These are phyloP conservation scores for Drosophila micromelanica DNA, from an alignment of 1,140 invertebrate genomes.

Conservation along the genomic window DNA sequence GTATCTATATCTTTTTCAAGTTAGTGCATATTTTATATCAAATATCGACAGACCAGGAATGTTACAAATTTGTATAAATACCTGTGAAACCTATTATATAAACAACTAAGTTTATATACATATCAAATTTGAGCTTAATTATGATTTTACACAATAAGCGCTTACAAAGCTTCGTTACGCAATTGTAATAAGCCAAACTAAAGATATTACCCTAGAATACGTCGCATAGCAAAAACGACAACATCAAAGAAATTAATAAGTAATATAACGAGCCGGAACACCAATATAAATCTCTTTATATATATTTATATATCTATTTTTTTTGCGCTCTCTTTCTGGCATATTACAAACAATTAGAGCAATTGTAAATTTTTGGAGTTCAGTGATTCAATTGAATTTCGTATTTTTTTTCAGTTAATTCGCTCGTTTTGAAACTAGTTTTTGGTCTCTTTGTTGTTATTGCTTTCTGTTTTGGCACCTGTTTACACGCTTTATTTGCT, in stretches of 20 bases:
- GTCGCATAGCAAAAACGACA: slow-evolving; percentile 11
- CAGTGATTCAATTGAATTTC: slow-evolving; percentile 44
- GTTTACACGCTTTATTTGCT: slow-evolving; percentile 62
- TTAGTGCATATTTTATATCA: no score
- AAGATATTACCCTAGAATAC: neutral
- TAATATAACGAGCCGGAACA: slow-evolving; percentile 40
- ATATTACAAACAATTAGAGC: slow-evolving; percentile 74
- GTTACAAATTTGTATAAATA: no score
- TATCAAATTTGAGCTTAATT: slow-evolving; percentile 7
- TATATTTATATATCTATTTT: no score
- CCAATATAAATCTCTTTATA: slow-evolving; percentile 15
- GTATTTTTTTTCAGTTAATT: slow-evolving; percentile 20
- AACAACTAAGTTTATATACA: no score
- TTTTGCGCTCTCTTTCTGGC: slow-evolving; percentile 23
- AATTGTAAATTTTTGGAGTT: slow-evolving; percentile 31
- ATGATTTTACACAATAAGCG: slow-evolving; percentile 2
- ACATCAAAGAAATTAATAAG: slow-evolving; percentile 18
- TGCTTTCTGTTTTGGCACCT: slow-evolving; percentile 68
- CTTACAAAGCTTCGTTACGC: slow-evolving; percentile 1
- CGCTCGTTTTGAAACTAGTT: slow-evolving; percentile 29
- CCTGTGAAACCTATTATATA: no score
- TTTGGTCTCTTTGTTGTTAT: slow-evolving; percentile 36
- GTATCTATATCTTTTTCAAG: no score
- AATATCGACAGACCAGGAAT: no score
- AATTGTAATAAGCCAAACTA: neutral